Evolutionary conservation across 2,888 invertebrate genomes (phyloP), one percentile per base, ranked within the genome.

Genomic region (Drosophila nigricruria): DNA sequence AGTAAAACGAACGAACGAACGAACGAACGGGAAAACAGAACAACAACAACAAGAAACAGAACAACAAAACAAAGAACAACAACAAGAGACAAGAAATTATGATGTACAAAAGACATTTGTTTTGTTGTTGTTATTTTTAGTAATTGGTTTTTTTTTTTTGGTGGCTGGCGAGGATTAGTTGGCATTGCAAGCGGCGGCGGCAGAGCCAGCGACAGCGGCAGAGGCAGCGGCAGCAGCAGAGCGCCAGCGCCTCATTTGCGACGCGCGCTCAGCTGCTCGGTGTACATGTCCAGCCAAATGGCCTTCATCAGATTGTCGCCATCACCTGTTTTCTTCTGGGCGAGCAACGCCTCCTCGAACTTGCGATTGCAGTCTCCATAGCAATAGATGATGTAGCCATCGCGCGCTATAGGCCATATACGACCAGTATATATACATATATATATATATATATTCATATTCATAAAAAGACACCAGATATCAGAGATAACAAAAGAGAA

Each of bases 231-330:
- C 49, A 3, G 27, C n/a, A n/a, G 2, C 12, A 10, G 9, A 47
- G 27, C 25, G 10, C 1, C 27, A 18, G 32, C 50, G 20, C 4
- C 38, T 81, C 68, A 86, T 75, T 86, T 86, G 81, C 90, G 90
- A 27, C 89, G 74, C 56, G 78, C 86, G 77, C 90, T 91, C 82
- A 92, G 90, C 91, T 91, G 91, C 79, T 93, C 93, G 69, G 91
- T 92, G 91, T 93, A 93, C 85, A 93, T 92, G 87, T 93, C 92
- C 90, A 93, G 91, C 93, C 93, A 93, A 90, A 93, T 92, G 91
- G 93, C 92, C 88, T 93, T 93, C 93, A 93, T 92, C 89, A 93
- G 91, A 86, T 91, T 91, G 88, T 93, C 93, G 90, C 93, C 92
- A 91, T 93, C 93, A 93, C 93, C 93, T 92, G 92, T 92, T 92